Evolutionary conservation across 1,140 invertebrate species (phyloP), one percentile per base, ranked within the genome.

Genomic region (Ruditapes philippinarum): DNA sequence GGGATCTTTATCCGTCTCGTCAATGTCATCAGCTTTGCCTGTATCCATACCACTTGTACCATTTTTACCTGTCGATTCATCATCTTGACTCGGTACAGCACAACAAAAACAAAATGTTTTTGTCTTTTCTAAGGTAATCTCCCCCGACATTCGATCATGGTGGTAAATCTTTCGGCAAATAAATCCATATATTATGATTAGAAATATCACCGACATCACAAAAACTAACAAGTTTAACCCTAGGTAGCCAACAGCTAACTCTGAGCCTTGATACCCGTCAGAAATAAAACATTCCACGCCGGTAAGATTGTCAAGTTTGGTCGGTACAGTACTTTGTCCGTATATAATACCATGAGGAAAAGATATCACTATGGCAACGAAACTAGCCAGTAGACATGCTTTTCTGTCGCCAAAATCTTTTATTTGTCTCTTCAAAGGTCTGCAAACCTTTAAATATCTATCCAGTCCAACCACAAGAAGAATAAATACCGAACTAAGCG

Each of bases 371-470:
- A 88, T 1, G 14, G 80, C 76, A 2, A 65, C 14, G 14, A 86
- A 33, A 7, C 36, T n/a, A 11, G 87, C 86, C 0, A 86, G 68
- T 17, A 81, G 45, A 70, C 90, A 91, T 0, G 87, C 87, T 51
- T 84, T 86, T 45, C 82, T 85, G 42, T 84, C 76, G 3, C 81
- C 89, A 42, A 85, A 84, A 33, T 84, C 89, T 54, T 85, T 76
- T n/a, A 93, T 89, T 76, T 92, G 93, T 5, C 81, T 82, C 19
- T 87, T 76, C 11, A 93, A 80, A 5, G 93, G 93, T 11, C 62
- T 86, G 74, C 91, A 93, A 9, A 93, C 92, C 68, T 91, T 89
- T 22, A 91, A 85, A 51, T 91, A 93, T 62, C 92, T 88, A 68
- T 93, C 91, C 11, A 93, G 49, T 4, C 91, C 92, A 33, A 93